phyloP scores from a whole-genome alignment of 2,888 invertebrate species.

The Euclidia mi region DNA sequence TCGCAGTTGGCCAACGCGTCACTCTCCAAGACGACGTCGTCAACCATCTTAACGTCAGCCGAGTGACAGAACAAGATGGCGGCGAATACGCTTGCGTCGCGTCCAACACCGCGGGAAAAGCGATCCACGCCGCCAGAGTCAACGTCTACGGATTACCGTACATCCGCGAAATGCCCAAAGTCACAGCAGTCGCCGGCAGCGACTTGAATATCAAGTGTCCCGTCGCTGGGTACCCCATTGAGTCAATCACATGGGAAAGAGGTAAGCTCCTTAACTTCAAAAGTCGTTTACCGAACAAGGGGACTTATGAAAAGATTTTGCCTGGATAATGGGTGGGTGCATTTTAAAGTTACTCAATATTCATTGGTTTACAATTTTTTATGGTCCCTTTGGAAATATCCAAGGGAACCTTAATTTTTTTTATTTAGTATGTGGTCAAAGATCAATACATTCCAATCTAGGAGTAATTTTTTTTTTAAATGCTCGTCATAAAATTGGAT shows the following conservation, averaged over 20 bases:
- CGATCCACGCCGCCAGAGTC: conserved; percentile 95
- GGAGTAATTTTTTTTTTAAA: no score
- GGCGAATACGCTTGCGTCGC: conserved; percentile 97
- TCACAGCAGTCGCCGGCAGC: conserved; percentile 96
- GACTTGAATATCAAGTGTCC: conserved; percentile 96
- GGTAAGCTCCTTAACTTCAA: conserved; percentile 87
- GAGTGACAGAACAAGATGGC: conserved; percentile 96
- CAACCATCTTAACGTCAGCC: conserved; percentile 97
- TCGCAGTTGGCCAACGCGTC: conserved; percentile 97
- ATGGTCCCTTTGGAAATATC: no score
- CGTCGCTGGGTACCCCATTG: conserved; percentile 97
- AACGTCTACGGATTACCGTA: conserved; percentile 97
- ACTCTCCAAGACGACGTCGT: conserved; percentile 98
- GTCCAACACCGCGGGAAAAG: conserved; percentile 94
- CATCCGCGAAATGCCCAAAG: conserved; percentile 96
- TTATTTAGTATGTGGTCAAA: no score
- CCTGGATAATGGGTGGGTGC: no score
- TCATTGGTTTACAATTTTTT: no score
- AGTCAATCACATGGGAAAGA: conserved; percentile 97
- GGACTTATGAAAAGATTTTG: conserved; percentile 26
- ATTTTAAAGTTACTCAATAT: no score
- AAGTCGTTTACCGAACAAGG: conserved; percentile 31
- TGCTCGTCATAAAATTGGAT: no score
- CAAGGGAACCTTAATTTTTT: no score
- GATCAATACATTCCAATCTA: no score